Evolutionary conservation across 2,113 vertebrate species (phyloP), one percentile per base, ranked within the genome.

Genomic region (Thymallus thymallus): DNA sequence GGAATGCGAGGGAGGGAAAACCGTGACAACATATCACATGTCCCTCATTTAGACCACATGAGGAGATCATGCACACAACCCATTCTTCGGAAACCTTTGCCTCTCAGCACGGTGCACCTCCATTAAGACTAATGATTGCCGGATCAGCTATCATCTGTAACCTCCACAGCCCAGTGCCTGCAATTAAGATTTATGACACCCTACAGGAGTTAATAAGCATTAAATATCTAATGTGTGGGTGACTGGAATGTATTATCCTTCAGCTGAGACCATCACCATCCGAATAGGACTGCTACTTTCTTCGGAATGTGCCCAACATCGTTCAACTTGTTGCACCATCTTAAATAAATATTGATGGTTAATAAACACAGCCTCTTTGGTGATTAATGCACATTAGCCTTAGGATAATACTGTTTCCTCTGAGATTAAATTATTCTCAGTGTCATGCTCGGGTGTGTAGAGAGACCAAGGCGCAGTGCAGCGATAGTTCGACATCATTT

Each of bases 51-150:
- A 2, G 2, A 41, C 9, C 7, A 41, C 35, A 1, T 41, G 35
- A 41, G 35, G 9, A 41, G 7, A 41, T 14, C 9, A 10, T 23
- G 30, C 20, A 79, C 35, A 5, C 5, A 64, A 23, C 3, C 62
- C 5, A 30, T 12, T 26, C 24, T 51, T 63, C 45, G 24, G 13
- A 48, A 9, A 3, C 0, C 24, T 35, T 22, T 22, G 20, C 29
- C 46, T 80, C 35, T 29, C 0, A 35, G 35, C 35, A 35, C 7
- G 35, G 35, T 35, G 35, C 48, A n/a, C 51, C 68, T 80, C 35
- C 35, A 79, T 84, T 79, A 82, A 82, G 77, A 86, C 68, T 83
- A 86, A 84, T 81, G 80, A 82, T 32, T 46, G 74, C 72, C 63
- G n/a, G 35, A 68, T 62, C 73, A 45, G 73, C 71, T 55, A 48